These are phyloP conservation scores for Mongoloraphidia duomilia DNA, from an alignment of 2,888 invertebrate genomes.

Conservation along the genomic window DNA sequence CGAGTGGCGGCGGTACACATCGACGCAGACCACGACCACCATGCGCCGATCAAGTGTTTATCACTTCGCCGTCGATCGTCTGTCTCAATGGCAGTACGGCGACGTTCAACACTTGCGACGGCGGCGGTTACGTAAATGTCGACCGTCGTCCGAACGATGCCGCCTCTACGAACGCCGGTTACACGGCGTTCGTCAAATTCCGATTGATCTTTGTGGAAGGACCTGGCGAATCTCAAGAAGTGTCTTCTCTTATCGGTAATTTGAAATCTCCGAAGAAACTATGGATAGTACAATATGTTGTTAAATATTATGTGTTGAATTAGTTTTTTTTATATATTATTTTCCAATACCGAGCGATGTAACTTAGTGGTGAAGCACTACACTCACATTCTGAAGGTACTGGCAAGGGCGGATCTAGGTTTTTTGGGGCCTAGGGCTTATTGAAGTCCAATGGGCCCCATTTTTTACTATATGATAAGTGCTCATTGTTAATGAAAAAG, in stretches of 20 bases:
- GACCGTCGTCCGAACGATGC: neutral
- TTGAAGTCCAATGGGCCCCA: no score
- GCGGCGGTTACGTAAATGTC: neutral
- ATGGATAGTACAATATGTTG: no score
- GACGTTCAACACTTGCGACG: neutral
- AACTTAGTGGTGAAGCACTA: no score
- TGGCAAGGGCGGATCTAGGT: no score
- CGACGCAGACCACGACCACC: conserved; percentile 38
- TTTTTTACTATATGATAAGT: no score
- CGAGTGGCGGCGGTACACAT: conserved; percentile 31
- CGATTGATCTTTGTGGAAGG: conserved; percentile 18
- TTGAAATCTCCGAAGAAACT: neutral
- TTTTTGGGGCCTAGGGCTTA: no score
- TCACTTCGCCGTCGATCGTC: conserved; percentile 37
- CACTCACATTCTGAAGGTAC: no score
- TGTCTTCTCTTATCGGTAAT: conserved; percentile 27
- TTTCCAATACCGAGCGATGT: no score
- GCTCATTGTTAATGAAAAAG: no score
- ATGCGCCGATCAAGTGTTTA: conserved; percentile 44
- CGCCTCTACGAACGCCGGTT: neutral
- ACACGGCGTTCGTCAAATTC: neutral
- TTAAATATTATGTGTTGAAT: no score
- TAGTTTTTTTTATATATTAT: no score
- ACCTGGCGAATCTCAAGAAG: conserved; percentile 26
- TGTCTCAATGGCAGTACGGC: no score